Conservation (phyloP, 2,797 vertebrate species). For the Bradypodion ventrale region DNA sequence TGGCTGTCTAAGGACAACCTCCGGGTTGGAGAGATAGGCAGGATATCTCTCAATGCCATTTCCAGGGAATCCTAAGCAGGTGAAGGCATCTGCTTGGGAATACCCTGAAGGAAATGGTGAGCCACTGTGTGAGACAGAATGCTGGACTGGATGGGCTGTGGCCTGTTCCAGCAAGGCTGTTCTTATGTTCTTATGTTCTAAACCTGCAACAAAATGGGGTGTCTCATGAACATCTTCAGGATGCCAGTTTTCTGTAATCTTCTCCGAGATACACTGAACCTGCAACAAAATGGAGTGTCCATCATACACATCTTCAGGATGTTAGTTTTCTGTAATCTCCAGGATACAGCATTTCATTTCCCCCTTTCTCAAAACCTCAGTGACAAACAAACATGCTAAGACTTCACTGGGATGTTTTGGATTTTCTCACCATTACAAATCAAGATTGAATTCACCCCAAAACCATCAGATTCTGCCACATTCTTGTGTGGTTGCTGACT, state of each 20-base stretch:
- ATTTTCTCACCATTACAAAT: constrained; percentile 9
- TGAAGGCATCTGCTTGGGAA: too few species aligned
- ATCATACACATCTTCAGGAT: not conserved
- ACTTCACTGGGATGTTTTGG: not conserved
- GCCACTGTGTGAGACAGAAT: too few species aligned
- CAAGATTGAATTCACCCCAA: too few species aligned
- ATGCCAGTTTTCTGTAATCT: not conserved
- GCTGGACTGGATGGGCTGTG: too few species aligned
- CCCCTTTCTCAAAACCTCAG: not conserved
- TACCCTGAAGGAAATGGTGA: too few species aligned
- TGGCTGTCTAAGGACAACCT: too few species aligned
- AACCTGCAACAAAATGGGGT: constrained; percentile 45
- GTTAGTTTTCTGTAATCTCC: not conserved
- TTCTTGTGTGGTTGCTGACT: not conserved
- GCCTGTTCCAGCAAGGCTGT: too few species aligned
- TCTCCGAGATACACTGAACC: constrained; percentile 43
- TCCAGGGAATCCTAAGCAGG: too few species aligned
- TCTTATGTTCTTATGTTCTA: too few species aligned
- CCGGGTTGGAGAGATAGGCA: too few species aligned
- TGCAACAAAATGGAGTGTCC: constrained; percentile 28
- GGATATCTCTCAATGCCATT: too few species aligned
- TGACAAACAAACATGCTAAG: not conserved
- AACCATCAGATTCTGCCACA: not conserved
- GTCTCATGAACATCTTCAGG: not conserved
- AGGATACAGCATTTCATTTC: not conserved